Conservation (phyloP, 2,797 vertebrate species). For the Tachyglossus aculeatus region DNA sequence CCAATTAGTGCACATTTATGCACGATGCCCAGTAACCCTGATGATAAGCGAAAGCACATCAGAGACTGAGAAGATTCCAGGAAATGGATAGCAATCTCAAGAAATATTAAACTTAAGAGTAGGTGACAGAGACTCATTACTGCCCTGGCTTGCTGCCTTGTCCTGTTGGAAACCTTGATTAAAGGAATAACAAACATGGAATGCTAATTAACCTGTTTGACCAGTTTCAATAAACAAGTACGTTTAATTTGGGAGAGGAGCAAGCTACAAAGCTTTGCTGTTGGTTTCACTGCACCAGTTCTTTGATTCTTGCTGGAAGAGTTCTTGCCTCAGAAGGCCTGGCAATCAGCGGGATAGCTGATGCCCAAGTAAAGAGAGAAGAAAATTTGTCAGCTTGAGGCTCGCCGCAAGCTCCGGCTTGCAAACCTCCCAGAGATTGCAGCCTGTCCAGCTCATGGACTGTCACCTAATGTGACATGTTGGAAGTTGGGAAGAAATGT, state of each 20-base stretch:
- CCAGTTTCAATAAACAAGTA: slow-evolving; percentile 48
- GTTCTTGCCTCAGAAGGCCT: slow-evolving; percentile 48
- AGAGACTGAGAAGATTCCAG: slow-evolving; percentile 55
- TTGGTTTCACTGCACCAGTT: slow-evolving; percentile 44
- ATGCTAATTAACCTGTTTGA: slow-evolving; percentile 58
- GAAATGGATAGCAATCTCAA: slow-evolving; percentile 68
- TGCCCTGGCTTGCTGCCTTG: slow-evolving; percentile 66
- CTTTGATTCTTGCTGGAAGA: slow-evolving; percentile 48
- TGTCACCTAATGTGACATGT: slow-evolving; percentile 65
- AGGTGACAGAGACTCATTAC: slow-evolving; percentile 70
- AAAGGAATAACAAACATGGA: slow-evolving; percentile 61
- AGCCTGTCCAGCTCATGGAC: slow-evolving; percentile 56
- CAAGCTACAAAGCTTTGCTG: background rate
- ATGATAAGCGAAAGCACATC: slow-evolving; percentile 71
- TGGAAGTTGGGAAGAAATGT: slow-evolving; percentile 71
- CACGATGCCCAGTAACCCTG: slow-evolving; percentile 67
- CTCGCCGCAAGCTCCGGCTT: slow-evolving; percentile 58
- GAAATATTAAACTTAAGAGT: slow-evolving; percentile 67
- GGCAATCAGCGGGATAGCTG: slow-evolving; percentile 59
- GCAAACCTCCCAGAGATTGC: slow-evolving; percentile 43
- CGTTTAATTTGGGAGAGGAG: slow-evolving; percentile 51
- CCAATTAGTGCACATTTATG: slow-evolving; percentile 69
- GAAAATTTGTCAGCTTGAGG: slow-evolving; percentile 67
- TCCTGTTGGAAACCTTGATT: slow-evolving; percentile 68
- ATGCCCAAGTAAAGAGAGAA: slow-evolving; percentile 54